phyloP scores from a whole-genome alignment of 2,113 vertebrate species.

The Nothoprocta perdicaria region DNA sequence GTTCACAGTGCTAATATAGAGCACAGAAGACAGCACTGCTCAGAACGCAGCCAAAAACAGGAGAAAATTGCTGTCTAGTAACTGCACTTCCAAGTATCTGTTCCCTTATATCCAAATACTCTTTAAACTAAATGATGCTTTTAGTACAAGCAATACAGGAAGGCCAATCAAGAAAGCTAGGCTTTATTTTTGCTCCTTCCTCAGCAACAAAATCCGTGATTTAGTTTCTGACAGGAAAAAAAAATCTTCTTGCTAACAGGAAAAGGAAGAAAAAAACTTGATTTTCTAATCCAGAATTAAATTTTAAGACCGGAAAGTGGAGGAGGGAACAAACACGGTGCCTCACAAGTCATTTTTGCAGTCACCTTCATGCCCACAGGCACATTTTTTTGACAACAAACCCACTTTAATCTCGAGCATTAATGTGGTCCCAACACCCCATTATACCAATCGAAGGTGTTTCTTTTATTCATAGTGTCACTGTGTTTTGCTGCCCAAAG shows the following conservation, averaged over 20 bases:
- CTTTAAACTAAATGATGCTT: not conserved
- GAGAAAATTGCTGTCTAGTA: not conserved
- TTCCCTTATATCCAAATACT: not conserved
- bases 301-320: not conserved
- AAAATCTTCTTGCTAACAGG: not conserved
- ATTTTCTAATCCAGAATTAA: not conserved
- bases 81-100: not conserved
- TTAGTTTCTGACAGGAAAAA: not conserved
- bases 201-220: not conserved
- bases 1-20: not conserved
- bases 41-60: not conserved
- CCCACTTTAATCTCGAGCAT: not conserved
- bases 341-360: not conserved
- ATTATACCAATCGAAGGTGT: slow-evolving; percentile 15
- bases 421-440: slow-evolving; percentile 27
- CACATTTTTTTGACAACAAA: slow-evolving; percentile 41
- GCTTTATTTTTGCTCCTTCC: not conserved
- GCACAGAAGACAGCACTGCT: not conserved
- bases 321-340: not conserved
- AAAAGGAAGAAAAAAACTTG: not conserved
- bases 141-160: not conserved
- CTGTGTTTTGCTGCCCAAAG: slow-evolving; percentile 46
- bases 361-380: slow-evolving; percentile 35
- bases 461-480: slow-evolving; percentile 53
- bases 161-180: not conserved